A percentile compares a stretch with the other conserved stretches of the same genome.
These are phyloP conservation scores for Triops longicaudatus DNA, from an alignment of 1,140 invertebrate species.

Conservation along the genomic window DNA sequence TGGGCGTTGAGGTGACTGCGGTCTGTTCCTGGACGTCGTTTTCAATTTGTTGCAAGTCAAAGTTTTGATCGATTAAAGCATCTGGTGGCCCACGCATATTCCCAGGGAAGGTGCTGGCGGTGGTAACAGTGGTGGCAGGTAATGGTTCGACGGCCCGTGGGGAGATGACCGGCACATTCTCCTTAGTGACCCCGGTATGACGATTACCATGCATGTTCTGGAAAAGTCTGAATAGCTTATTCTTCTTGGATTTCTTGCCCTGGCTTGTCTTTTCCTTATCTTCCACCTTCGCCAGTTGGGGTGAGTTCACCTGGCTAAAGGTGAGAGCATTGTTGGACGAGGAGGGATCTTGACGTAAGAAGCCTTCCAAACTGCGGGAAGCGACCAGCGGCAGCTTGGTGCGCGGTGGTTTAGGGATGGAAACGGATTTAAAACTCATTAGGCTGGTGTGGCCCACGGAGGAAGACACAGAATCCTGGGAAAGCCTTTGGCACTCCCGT, in stretches of 20 bases:
- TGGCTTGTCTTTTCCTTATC: background rate
- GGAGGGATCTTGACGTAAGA: background rate
- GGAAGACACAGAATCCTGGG: background rate
- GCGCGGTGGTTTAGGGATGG: background rate
- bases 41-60: background rate
- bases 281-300: background rate
- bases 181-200: background rate
- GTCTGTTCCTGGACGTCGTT: conserved; percentile 1
- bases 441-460: background rate
- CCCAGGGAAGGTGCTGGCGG: background rate
- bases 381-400: background rate
- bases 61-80: background rate
- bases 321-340: background rate
- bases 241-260: background rate
- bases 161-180: conserved; percentile 1
- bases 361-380: background rate
- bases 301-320: background rate
- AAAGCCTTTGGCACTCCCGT: background rate
- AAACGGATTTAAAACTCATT: conserved; percentile 8
- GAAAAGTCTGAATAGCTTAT: background rate
- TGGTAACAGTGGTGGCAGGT: background rate
- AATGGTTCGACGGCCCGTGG: background rate
- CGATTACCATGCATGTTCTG: background rate
- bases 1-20: conserved; percentile 1
- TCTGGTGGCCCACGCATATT: background rate